These are phyloP conservation scores for Leucophenga maculata DNA, from an alignment of 2,888 invertebrate genomes.

Conservation along the genomic window DNA sequence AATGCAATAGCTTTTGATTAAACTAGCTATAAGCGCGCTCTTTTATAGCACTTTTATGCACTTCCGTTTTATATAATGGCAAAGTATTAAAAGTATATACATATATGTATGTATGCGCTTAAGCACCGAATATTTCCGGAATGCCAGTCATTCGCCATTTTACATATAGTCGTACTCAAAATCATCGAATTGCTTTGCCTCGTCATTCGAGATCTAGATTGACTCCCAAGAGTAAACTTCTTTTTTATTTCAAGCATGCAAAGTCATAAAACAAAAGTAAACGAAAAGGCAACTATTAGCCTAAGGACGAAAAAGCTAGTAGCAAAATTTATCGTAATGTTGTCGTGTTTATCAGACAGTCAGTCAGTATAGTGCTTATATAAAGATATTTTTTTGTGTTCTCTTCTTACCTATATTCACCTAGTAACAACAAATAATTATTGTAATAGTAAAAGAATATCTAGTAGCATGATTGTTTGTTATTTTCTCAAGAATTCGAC, in stretches of 20 bases:
- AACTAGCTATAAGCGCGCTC: neutral
- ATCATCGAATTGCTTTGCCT: constrained; percentile 4
- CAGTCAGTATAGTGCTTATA: constrained; percentile 40
- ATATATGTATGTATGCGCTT: no score
- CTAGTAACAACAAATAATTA: neutral
- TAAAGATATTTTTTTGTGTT: constrained; percentile 46
- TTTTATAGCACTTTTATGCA: constrained; percentile 25
- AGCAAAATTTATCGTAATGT: constrained; percentile 48
- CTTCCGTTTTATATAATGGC: constrained; percentile 4
- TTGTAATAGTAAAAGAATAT: neutral
- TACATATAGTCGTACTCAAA: no score
- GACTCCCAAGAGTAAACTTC: no score
- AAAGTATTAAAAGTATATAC: no score
- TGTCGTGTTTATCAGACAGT: constrained; percentile 60
- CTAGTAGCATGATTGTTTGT: constrained; percentile 22
- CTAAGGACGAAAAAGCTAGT: neutral
- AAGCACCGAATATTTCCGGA: no score
- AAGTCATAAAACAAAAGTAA: constrained; percentile 59
- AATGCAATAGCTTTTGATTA: neutral
- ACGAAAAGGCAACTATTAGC: constrained; percentile 4
- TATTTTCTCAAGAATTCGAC: constrained; percentile 22
- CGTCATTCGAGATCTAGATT: constrained; percentile 35
- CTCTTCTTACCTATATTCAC: neutral
- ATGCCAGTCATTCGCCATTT: no score
- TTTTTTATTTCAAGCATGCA: constrained; percentile 43